phyloP scores from a whole-genome alignment of 2,888 invertebrate genomes.

The Cacoxenus indagator region DNA sequence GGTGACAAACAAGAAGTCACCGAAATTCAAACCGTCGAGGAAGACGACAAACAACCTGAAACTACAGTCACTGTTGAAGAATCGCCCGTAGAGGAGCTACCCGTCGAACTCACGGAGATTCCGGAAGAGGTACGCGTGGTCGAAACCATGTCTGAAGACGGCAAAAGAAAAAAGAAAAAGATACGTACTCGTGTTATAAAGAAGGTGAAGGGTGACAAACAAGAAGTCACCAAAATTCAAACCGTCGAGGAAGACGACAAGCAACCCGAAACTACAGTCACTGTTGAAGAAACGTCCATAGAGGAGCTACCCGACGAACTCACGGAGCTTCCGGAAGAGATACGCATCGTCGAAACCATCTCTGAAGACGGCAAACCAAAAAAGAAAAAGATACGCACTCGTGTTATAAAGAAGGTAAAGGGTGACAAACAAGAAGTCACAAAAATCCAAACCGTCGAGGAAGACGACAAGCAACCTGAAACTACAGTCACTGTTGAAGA shows the following conservation, averaged over 20 bases:
- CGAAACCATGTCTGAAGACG: conserved; percentile 44
- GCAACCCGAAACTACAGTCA: conserved; percentile 40
- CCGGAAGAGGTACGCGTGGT: conserved; percentile 39
- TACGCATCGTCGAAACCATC: conserved; percentile 38
- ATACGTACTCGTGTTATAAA: conserved; percentile 48
- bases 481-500: conserved; percentile 44
- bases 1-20: conserved; percentile 28
- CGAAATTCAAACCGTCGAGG: conserved; percentile 33
- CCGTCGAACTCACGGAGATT: conserved; percentile 31
- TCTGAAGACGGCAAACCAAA: conserved; percentile 36
- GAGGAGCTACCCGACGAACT: conserved; percentile 28
- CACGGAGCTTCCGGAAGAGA: too few relatives aligned
- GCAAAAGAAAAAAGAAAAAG: conserved; percentile 44
- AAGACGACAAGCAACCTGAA: conserved; percentile 39
- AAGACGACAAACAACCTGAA: conserved; percentile 36
- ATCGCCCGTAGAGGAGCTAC: neutral
- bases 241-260: conserved; percentile 49
- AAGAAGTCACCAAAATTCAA: conserved; percentile 48
- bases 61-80: conserved; percentile 37
- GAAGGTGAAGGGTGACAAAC: conserved; percentile 46
- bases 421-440: conserved; percentile 44
- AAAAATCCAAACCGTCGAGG: conserved; percentile 46
- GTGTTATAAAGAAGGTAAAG: conserved; percentile 41
- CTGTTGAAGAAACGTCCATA: conserved; percentile 38
- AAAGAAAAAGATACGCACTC: conserved; percentile 41